Conservation (phyloP, 2,888 invertebrate species). For the Spicauda simplicius region DNA sequence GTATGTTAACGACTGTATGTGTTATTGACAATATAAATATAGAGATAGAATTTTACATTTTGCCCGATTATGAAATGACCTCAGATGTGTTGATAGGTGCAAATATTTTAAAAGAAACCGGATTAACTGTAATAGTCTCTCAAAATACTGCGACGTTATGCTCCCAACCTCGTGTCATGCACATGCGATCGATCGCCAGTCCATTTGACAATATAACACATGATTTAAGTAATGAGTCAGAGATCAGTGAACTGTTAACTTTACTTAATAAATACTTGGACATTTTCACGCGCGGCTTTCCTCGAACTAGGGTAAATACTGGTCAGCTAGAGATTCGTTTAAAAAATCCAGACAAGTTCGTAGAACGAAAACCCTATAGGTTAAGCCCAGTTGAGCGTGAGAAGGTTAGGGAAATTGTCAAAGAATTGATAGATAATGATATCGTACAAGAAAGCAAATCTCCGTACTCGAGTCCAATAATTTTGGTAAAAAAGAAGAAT, state of each 20-base stretch:
- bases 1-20: constrained; percentile 24
- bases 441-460: constrained; percentile 51
- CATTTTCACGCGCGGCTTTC: constrained; percentile 45
- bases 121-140: constrained; percentile 27
- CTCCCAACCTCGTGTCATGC: constrained; percentile 7
- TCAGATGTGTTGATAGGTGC: constrained; percentile 35
- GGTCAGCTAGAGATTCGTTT: constrained; percentile 45
- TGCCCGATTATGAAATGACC: constrained; percentile 36
- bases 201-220: constrained; percentile 31
- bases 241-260: constrained; percentile 17
- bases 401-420: constrained; percentile 46
- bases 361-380: constrained; percentile 49
- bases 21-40: constrained; percentile 26
- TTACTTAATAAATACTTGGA: constrained; percentile 46
- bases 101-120: constrained; percentile 28
- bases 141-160: constrained; percentile 9
- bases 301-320: constrained; percentile 46
- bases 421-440: constrained; percentile 46
- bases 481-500: constrained; percentile 49
- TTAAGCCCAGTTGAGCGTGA: constrained; percentile 48
- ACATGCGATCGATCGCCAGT: neutral
- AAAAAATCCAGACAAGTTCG: constrained; percentile 45
- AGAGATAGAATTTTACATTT: constrained; percentile 29
- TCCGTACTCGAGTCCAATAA: constrained; percentile 49
- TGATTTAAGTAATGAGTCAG: constrained; percentile 28